Evolutionary conservation across 2,888 invertebrate species (phyloP), one percentile per base, ranked within the genome.

Genomic region (Xestia ashworthii): DNA sequence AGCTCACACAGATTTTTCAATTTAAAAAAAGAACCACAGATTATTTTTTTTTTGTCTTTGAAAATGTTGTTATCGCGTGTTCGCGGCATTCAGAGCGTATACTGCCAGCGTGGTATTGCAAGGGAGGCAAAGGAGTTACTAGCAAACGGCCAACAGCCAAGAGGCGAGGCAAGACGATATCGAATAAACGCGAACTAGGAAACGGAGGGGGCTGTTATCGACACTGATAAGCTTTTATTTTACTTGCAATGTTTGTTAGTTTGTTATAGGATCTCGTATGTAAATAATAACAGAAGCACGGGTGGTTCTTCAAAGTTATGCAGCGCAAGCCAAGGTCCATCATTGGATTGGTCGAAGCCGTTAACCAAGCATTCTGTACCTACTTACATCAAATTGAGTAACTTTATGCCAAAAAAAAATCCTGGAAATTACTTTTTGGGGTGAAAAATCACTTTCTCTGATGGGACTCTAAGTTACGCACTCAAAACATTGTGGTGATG

Each of bases 131-230:
- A 82, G 83, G 89, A 83, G 74, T 75, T 77, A 88, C 88, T 88
- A 74, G 68, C 68, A 66, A 64, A 71, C 76, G 66, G 81, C 78
- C 76, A 64, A 74, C 70, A 50, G 44, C 50, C 62, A 50, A 76
- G 41, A 73, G 72, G 53, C 16, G 71, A 78, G 65, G 46, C 60
- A 80, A 80, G 76, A 76, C 71, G 76, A 53, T 88, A 88, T 88
- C 88, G 88, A 88, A 86, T 88, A 88, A 82, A 88, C 81, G 84
- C 71, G 78, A 75, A 83, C 88, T 88, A 80, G 88, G 89, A 88
- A 53, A 88, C 88, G 82, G 80, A 68, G 79, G 83, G 87, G 72
- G 25, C 14, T 81, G 62, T 66, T 85, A 62, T 70, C 62, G 53
- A 62, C 48, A 16, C 14, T 14, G 46, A 32, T 48, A 25, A 1